A percentile compares a stretch with the other conserved stretches of the same genome.
Conservation (phyloP, 2,113 vertebrate genomes). For the Serranochromis macrocephalus region DNA sequence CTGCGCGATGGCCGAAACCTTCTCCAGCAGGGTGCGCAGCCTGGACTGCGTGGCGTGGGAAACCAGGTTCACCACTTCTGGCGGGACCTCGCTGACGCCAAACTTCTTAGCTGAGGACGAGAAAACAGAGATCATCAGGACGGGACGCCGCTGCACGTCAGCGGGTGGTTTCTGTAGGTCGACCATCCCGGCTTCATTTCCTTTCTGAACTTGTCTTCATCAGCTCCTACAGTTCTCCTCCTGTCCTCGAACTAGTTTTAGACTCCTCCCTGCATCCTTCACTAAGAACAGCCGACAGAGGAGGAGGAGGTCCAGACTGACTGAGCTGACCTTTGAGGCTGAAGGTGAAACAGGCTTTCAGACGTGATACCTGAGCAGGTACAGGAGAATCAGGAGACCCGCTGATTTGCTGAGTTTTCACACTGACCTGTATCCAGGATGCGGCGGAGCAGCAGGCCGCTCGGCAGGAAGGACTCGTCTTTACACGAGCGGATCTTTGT, state of each 20-base stretch:
- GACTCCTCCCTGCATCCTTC: neutral
- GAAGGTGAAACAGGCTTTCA: neutral
- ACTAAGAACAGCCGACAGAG: neutral
- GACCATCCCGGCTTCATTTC: neutral
- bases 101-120: slow-evolving; percentile 72
- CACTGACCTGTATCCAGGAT: slow-evolving; percentile 77
- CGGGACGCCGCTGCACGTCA: neutral
- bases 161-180: neutral
- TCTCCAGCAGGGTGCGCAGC: slow-evolving; percentile 78
- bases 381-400: accelerated
- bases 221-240: neutral
- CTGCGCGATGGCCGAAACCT: slow-evolving; percentile 79
- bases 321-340: neutral
- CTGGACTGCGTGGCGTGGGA: slow-evolving; percentile 80
- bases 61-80: slow-evolving; percentile 80
- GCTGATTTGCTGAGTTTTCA: neutral
- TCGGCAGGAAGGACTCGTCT: slow-evolving; percentile 81
- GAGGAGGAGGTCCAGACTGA: neutral
- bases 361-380: neutral
- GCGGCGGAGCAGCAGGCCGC: slow-evolving; percentile 75
- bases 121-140: neutral
- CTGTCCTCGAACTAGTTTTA: neutral
- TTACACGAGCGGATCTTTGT: slow-evolving; percentile 81
- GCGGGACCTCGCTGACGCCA: slow-evolving; percentile 78
- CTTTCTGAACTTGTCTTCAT: neutral